Evolutionary conservation across 1,140 invertebrate species (phyloP).

Genomic region (Heliconius melpomene): DNA sequence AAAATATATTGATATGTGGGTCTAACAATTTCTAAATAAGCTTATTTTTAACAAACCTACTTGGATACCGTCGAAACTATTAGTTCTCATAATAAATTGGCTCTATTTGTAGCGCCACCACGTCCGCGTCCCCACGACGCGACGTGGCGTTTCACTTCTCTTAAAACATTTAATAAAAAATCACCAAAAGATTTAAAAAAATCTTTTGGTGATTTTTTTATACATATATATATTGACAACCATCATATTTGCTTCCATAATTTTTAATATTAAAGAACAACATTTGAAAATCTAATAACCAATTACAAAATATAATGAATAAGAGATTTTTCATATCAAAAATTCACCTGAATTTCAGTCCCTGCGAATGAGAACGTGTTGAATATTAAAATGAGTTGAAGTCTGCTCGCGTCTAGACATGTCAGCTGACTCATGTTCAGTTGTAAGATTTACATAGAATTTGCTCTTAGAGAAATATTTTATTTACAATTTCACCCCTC

Average conservation of each 20-base stretch:
- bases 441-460: slow-evolving; percentile 31
- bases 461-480: slow-evolving; percentile 5
- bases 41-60: not conserved
- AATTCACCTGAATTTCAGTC: not conserved
- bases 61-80: not conserved
- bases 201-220: not conserved
- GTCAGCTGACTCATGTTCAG: slow-evolving; percentile 42
- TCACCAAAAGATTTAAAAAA: too few relatives aligned
- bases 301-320: slow-evolving; percentile 2
- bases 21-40: not conserved
- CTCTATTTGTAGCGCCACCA: slow-evolving; percentile 54
- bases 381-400: slow-evolving; percentile 24
- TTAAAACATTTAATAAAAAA: not conserved
- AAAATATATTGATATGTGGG: too few relatives aligned
- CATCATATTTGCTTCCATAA: too few relatives aligned
- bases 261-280: not conserved
- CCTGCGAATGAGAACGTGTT: slow-evolving; percentile 4
- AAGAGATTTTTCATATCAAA: not conserved
- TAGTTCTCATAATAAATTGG: not conserved
- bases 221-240: too few relatives aligned
- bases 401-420: slow-evolving; percentile 33
- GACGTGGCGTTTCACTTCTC: slow-evolving; percentile 9
- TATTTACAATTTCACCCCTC: not conserved
- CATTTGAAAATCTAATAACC: not conserved
- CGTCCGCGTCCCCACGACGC: slow-evolving; percentile 22